These are phyloP conservation scores for Synchiropus splendidus DNA, from an alignment of 2,113 vertebrate species.

Conservation along the genomic window DNA sequence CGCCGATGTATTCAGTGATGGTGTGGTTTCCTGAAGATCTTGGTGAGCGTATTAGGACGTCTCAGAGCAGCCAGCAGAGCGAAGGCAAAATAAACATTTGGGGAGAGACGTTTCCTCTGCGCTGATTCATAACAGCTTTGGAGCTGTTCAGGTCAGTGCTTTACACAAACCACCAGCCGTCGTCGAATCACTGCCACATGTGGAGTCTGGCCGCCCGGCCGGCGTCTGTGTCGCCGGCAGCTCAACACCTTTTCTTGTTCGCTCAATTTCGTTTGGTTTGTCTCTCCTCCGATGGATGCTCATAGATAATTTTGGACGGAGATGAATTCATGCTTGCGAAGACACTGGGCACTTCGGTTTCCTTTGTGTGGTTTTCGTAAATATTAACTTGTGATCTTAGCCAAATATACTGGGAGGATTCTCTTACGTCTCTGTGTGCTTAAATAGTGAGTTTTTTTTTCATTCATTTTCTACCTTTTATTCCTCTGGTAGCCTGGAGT, in stretches of 20 bases:
- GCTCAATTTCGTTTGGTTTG: no score
- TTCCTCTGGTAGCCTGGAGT: no score
- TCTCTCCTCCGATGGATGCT: slow-evolving; percentile 34
- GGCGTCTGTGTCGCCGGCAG: no score
- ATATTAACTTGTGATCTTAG: no score
- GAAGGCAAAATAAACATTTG: slow-evolving; percentile 34
- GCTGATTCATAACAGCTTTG: slow-evolving; percentile 43
- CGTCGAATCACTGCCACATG: slow-evolving; percentile 49
- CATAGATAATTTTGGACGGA: slow-evolving; percentile 36
- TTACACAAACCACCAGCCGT: slow-evolving; percentile 34
- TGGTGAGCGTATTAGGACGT: slow-evolving; percentile 25
- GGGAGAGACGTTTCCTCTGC: slow-evolving; percentile 20
- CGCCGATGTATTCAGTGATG: slow-evolving; percentile 11
- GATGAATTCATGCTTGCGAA: no score
- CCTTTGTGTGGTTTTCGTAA: background rate
- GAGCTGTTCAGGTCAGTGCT: slow-evolving; percentile 25
- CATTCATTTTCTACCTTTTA: no score
- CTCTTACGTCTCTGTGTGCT: no score
- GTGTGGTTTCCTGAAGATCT: slow-evolving; percentile 16
- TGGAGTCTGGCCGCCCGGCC: background rate
- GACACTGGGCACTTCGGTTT: no score
- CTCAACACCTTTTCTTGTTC: no score
- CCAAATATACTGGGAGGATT: no score
- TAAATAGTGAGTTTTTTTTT: no score
- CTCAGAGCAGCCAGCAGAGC: slow-evolving; percentile 7